Base-by-base conservation (phyloP, 1,140 invertebrate species). In the Listronotus oregonensis region DNA sequence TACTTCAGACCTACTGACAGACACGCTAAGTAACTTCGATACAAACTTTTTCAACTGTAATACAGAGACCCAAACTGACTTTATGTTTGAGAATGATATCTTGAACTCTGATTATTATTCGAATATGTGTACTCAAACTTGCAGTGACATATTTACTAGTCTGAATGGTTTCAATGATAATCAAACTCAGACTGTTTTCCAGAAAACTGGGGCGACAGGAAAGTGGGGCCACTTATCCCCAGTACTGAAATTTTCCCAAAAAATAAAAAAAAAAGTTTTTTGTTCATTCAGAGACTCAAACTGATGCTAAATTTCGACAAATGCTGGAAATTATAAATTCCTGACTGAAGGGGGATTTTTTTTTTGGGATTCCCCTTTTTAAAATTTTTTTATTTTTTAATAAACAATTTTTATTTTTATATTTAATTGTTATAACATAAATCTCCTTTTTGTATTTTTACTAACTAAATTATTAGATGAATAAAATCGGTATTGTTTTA, bases 71-170 rank as follows among this genome's bases (percentile, higher is more conserved):
- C 84, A 86, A 75, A 86, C 84, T 0, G 84, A 85, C 71, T 74
- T 81, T 49, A 80, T 78, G 55, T 81, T 76, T 18, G 56, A 73
- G 9, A 70, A 74, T 63, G 71, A 75, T 12, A 63, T 77, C 14
- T 72, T 78, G 0, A 81, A 69, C 49, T 59, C 67, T 32, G 76
- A n/a, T 68, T 79, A 83, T 9, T 85, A 84, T 56, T 82, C n/a
- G 9, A 71, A 87, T 64, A 87, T 81, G 70, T 85, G 81, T n/a
- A n/a, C n/a, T 64, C 86, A 87, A 72, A 87, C 86, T n/a, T n/a
- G n/a, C 62, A 78, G 84, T 51, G 83, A 86, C 15, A 82, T 85
- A n/a, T 17, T 78, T 79, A 39, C 75, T 56, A 84, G 83, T 69
- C 72, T 87, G 5, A 66, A 21, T 46, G 82, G 79, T 3, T 75